Conservation (phyloP, 1,140 invertebrate species). For the Caenorhabditis latens region DNA sequence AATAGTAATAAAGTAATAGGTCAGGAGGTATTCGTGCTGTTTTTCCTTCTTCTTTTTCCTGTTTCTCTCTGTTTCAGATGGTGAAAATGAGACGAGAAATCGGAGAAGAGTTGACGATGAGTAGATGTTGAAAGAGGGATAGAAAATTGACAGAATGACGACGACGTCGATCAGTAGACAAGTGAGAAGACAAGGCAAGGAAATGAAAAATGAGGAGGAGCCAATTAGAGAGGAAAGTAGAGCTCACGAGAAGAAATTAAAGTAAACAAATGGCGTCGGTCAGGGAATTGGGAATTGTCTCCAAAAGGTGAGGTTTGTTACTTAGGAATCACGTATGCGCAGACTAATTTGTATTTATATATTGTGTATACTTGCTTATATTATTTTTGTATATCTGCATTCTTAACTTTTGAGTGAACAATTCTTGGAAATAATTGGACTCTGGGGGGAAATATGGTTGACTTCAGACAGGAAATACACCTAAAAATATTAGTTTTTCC, state of each 20-base stretch:
- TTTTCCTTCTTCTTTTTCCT: neutral
- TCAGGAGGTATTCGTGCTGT: conserved; percentile 6
- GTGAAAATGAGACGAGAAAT: conserved; percentile 18
- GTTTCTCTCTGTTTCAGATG: conserved; percentile 21
- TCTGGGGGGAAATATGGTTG: too few species aligned
- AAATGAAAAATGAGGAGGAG: conserved; percentile 55
- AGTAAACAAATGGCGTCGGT: conserved; percentile 35
- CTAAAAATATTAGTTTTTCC: too few species aligned
- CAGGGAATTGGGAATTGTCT: neutral
- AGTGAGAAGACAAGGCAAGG: neutral
- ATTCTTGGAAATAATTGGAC: too few species aligned
- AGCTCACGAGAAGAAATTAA: neutral
- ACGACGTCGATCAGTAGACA: conserved; percentile 5
- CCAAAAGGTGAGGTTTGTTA: neutral
- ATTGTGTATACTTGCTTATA: too few species aligned
- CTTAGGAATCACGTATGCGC: neutral
- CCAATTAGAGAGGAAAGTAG: conserved; percentile 29
- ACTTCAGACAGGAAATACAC: too few species aligned
- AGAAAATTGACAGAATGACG: neutral
- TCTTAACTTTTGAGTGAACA: too few species aligned
- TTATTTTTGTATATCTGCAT: too few species aligned
- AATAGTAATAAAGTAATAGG: conserved; percentile 14
- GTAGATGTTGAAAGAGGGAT: neutral
- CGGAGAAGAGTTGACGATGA: conserved; percentile 1
- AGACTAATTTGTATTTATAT: neutral